phyloP scores from a whole-genome alignment of 2,797 vertebrate genomes.

The Falco cherrug region DNA sequence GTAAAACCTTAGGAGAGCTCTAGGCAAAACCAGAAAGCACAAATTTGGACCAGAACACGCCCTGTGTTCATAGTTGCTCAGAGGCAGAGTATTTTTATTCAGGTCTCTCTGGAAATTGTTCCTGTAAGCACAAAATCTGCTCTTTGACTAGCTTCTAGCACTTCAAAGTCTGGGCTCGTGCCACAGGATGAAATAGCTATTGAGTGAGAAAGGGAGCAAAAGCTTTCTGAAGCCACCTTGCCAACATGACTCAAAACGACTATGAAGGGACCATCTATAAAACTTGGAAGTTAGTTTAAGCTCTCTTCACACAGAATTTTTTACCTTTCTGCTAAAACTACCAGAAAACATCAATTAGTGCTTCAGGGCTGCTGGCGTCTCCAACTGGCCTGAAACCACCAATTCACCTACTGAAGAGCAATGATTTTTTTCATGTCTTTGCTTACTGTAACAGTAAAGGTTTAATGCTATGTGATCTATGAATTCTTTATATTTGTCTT shows the following conservation, averaged over 20 bases:
- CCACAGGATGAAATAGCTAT: slow-evolving; percentile 49
- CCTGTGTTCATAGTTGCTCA: background rate
- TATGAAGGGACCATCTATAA: slow-evolving; percentile 59
- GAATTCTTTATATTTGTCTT: slow-evolving; percentile 27
- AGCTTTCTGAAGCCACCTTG: slow-evolving; percentile 40
- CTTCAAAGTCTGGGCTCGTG: slow-evolving; percentile 24
- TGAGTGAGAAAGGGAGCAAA: slow-evolving; percentile 45
- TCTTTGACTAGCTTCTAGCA: slow-evolving; percentile 25
- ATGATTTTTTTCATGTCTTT: background rate
- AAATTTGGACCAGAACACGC: background rate
- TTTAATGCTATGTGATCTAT: background rate
- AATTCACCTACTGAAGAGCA: background rate
- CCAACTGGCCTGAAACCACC: background rate
- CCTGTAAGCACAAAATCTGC: slow-evolving; percentile 54
- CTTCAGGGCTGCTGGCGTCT: background rate
- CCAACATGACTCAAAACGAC: slow-evolving; percentile 51
- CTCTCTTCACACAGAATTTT: background rate
- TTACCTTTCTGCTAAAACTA: slow-evolving; percentile 25
- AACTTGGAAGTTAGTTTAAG: slow-evolving; percentile 15
- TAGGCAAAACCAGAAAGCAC: background rate
- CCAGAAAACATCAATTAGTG: slow-evolving; percentile 1
- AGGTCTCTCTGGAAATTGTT: slow-evolving; percentile 43
- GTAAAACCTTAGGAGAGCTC: background rate
- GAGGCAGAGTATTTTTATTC: slow-evolving; percentile 6
- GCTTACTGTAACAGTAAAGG: slow-evolving; percentile 1